Base-by-base conservation (phyloP, 1,140 invertebrate genomes). In the Atopsyche davidsoni region DNA sequence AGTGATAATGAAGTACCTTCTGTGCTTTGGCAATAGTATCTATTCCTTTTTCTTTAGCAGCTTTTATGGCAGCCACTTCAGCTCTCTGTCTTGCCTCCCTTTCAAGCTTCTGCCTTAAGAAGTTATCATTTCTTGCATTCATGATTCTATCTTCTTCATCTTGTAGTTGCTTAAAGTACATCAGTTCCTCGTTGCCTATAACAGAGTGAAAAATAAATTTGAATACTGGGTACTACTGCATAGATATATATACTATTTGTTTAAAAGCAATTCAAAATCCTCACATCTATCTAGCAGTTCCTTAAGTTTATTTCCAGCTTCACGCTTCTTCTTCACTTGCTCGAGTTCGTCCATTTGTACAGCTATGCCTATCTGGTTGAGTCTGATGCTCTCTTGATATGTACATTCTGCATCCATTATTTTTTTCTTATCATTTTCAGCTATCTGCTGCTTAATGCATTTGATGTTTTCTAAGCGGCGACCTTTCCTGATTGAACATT, bases 321-420 rank as follows among this genome's bases (percentile, higher is more conserved):
- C 58, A 11, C 66, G 64, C 42, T 74, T 74, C 50, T 68, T 66
- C 50, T 67, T 70, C n/a, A 71, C 57, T 39, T 67, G 67, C 43
- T 68, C 65, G 3, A 66, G 64, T 40, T 74, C 70, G 42, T 71
- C 68, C 7, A 70, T 65, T 55, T 69, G 66, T 63, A 71, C 67
- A 4, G 67, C 70, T 25, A 71, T 68, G 53, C 68, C 72, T 9
- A 66, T 63, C 46, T 72, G 68, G 57, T 81, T 83, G 34, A 79
- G 72, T 23, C 76, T 64, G 14, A 77, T 72, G 22, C 78, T 78
- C 62, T 86, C 83, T 58, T 84, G 80, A 55, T 81, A 76, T 28
- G 78, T 80, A 7, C 71, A 70, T 57, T 85, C 78, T 0, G 79
- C 79, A 62, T 83, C 78, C 53, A 82, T 64, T 28, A 82, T 61